These are phyloP conservation scores for Leptinotarsa lineolata DNA, from an alignment of 1,140 invertebrate genomes.

Conservation along the genomic window DNA sequence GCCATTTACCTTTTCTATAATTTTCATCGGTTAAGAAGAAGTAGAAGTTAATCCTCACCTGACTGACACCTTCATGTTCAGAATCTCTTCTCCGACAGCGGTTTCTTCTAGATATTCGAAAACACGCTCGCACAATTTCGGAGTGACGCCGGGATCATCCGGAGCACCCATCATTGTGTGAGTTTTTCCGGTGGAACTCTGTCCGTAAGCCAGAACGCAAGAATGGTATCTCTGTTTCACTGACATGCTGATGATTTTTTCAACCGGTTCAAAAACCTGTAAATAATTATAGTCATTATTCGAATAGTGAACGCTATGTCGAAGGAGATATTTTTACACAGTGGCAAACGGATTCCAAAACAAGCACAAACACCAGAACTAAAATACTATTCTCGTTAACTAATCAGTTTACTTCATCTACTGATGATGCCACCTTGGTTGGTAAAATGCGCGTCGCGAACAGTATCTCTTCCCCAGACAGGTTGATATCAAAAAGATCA, in stretches of 20 bases:
- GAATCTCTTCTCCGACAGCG: slow-evolving; percentile 41
- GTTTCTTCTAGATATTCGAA: slow-evolving; percentile 51
- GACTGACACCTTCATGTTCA: slow-evolving; percentile 40
- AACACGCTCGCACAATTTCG: slow-evolving; percentile 55
- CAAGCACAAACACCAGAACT: too few species aligned
- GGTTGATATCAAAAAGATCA: too few species aligned
- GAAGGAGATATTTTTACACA: too few species aligned
- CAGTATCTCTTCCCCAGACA: too few species aligned
- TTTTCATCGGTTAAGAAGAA: neutral
- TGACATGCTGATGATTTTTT: slow-evolving; percentile 65
- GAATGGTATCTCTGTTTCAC: slow-evolving; percentile 64
- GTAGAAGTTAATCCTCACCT: slow-evolving; percentile 39
- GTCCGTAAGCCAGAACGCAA: slow-evolving; percentile 77
- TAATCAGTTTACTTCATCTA: too few species aligned
- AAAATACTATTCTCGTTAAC: too few species aligned
- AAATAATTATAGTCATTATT: neutral
- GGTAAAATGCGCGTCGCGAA: too few species aligned
- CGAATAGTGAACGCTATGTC: too few species aligned
- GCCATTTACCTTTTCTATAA: too few species aligned
- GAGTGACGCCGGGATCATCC: slow-evolving; percentile 62
- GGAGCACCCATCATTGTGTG: slow-evolving; percentile 75
- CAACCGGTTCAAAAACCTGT: slow-evolving; percentile 70
- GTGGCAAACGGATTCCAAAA: too few species aligned
- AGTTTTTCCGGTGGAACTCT: slow-evolving; percentile 79
- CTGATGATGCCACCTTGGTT: too few species aligned